Conservation (phyloP, 2,888 invertebrate species). For the Pseudoips prasinana region DNA sequence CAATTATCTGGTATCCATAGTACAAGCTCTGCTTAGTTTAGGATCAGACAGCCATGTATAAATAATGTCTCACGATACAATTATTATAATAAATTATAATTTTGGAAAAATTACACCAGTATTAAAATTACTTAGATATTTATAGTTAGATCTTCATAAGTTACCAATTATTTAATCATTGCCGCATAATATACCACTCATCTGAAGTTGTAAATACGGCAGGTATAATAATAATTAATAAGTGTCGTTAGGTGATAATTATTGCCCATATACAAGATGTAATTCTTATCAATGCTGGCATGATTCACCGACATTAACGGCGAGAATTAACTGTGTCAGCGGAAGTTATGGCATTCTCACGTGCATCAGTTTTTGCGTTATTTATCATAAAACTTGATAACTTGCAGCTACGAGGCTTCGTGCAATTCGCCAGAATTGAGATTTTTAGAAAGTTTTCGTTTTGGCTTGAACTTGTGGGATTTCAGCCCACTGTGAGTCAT, state of each 20-base stretch:
- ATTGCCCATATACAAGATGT: conserved; percentile 3
- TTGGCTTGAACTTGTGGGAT: too few species aligned
- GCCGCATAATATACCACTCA: background rate
- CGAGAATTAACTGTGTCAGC: conserved; percentile 19
- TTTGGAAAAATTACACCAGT: too few species aligned
- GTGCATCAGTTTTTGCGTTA: conserved; percentile 38
- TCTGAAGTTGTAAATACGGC: conserved; percentile 1
- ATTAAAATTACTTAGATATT: too few species aligned
- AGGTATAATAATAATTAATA: conserved; percentile 2
- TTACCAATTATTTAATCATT: too few species aligned
- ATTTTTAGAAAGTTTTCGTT: conserved; percentile 8
- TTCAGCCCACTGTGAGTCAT: too few species aligned
- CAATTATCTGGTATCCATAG: too few species aligned
- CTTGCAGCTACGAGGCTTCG: conserved; percentile 8
- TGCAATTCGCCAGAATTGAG: conserved; percentile 9
- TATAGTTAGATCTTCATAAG: too few species aligned
- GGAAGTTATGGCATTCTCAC: conserved; percentile 55
- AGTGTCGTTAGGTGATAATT: conserved; percentile 5
- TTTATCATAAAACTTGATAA: conserved; percentile 22
- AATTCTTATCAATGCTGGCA: conserved; percentile 13
- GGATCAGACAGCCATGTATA: too few species aligned
- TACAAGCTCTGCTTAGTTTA: too few species aligned
- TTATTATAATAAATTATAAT: too few species aligned
- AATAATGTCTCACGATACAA: too few species aligned
- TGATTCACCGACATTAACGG: conserved; percentile 5